Conservation (phyloP, 2,888 invertebrate genomes). For the Chydorus sphaericus region DNA sequence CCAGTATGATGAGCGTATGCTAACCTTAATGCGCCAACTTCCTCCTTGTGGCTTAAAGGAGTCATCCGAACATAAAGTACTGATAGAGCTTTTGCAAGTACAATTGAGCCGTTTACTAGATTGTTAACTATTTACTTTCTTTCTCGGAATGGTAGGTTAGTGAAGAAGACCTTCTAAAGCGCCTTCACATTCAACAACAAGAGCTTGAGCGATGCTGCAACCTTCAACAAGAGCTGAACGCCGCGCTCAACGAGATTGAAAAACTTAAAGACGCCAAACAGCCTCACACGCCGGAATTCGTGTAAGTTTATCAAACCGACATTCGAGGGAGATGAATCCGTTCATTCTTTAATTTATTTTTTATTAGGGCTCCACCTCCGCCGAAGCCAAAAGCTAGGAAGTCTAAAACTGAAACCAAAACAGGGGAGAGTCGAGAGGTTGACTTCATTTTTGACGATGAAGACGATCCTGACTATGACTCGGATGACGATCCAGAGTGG, state of each 20-base stretch:
- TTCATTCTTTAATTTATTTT: no score
- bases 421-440: no score
- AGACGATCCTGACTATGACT: slow-evolving; percentile 26
- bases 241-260: slow-evolving; percentile 3
- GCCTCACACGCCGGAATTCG: not conserved
- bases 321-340: no score
- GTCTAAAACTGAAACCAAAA: no score
- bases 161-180: not conserved
- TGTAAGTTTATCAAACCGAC: not conserved
- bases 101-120: no score
- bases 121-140: not conserved
- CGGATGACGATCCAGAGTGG: slow-evolving; percentile 51
- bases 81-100: no score
- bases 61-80: not conserved
- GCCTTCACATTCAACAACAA: not conserved
- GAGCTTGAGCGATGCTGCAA: slow-evolving; percentile 1
- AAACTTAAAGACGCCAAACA: not conserved
- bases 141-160: not conserved
- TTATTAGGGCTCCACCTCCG: not conserved
- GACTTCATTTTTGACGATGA: not conserved
- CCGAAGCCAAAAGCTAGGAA: not conserved
- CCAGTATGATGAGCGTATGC: slow-evolving; percentile 1
- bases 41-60: slow-evolving; percentile 5
- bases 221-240: not conserved
- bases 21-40: slow-evolving; percentile 4